Base-by-base conservation (phyloP, 2,113 vertebrate species). In the Apteryx mantelli region DNA sequence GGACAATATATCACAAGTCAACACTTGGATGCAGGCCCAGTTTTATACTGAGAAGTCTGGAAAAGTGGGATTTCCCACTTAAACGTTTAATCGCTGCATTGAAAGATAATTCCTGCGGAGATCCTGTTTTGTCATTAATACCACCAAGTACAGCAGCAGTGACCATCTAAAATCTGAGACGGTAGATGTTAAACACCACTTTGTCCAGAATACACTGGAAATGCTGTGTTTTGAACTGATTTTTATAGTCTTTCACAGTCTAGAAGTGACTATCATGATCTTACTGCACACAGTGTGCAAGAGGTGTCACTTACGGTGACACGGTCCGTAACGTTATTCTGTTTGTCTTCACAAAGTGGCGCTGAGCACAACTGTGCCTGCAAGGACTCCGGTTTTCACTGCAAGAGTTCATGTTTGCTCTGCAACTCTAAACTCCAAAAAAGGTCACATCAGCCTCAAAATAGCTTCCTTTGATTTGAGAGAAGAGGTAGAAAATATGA, bases 291-390 rank as follows among this genome's bases (percentile, higher is more conserved):
- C 26, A 7, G 52, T 0, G 3, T 22, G 19, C 21, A 9, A 11
- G 50, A 68, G 38, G 53, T 58, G 25, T 7, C 70, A 53, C 6
- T n/a, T 18, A 11, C 12, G 50, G 60, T n/a, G 16, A 5, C 0
- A 1, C 0, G 14, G 19, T 3, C 55, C 0, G 0, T 1, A 10
- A 0, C 0, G 3, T 4, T 2, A 3, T 52, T 38, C 21, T 4
- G 15, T 24, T 12, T 1, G 15, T 32, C 17, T 1, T 4, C 5
- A 28, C 61, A 60, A 44, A n/a, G 53, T 2, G 2, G 38, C 42
- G 3, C 18, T 0, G 11, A 5, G 69, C 0, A 2, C 38, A 4
- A 40, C 65, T 3, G 0, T 11, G 58, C 48, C 88, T 9, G 21
- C 12, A 5, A 20, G 38, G 73, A 38, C 21, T 1, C 52, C 4